These are phyloP conservation scores for Marisa cornuarietis DNA, from an alignment of 1,140 invertebrate genomes.

Conservation along the genomic window DNA sequence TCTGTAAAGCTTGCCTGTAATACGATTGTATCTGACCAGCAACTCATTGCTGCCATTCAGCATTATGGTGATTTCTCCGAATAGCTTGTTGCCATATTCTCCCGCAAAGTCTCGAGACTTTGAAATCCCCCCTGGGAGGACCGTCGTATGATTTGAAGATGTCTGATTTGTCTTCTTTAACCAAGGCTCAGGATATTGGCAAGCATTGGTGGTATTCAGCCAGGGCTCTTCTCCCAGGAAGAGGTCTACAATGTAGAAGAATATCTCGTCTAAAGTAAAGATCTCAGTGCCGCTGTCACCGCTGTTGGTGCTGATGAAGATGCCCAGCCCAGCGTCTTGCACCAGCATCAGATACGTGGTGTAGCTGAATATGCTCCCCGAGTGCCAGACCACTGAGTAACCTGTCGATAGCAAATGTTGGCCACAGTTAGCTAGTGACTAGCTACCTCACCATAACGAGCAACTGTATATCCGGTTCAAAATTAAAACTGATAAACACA, in stretches of 20 bases:
- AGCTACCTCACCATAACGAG: too few relatives aligned
- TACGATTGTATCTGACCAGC: background rate
- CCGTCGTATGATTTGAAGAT: background rate
- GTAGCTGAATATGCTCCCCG: too few relatives aligned
- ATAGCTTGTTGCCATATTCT: conserved; percentile 4
- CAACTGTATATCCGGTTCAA: too few relatives aligned
- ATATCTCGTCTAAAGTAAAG: background rate
- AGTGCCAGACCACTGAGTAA: too few relatives aligned
- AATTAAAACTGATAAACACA: too few relatives aligned
- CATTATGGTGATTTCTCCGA: conserved; percentile 2
- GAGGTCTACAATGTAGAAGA: conserved; percentile 29
- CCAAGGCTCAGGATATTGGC: conserved; percentile 33
- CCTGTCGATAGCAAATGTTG: too few relatives aligned
- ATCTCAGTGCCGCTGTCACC: too few relatives aligned
- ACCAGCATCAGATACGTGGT: too few relatives aligned
- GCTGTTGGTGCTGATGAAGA: too few relatives aligned
- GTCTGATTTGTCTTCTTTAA: background rate
- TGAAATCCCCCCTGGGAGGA: background rate
- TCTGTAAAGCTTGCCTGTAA: background rate
- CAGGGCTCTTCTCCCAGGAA: conserved; percentile 34
- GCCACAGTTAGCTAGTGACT: background rate
- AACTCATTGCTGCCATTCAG: background rate
- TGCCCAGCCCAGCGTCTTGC: too few relatives aligned
- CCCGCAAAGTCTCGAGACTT: background rate
- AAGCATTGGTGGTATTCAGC: conserved; percentile 30